Conservation (phyloP, 2,888 invertebrate genomes). For the Argynnis bischoffii region DNA sequence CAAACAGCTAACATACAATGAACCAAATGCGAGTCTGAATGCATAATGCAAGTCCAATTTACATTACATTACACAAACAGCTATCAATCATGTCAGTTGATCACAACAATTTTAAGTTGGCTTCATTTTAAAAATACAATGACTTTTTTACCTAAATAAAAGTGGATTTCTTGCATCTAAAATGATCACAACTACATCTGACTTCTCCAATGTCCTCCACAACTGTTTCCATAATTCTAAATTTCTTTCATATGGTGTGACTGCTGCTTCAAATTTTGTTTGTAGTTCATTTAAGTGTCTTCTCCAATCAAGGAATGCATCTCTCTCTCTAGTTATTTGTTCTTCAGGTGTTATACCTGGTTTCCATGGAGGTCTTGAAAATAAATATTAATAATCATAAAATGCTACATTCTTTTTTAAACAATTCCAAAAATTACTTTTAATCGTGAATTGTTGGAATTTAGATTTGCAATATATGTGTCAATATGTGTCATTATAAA, state of each 20-base stretch:
- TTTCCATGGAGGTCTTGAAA: constrained; percentile 86
- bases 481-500: too few species aligned
- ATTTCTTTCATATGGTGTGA: constrained; percentile 99
- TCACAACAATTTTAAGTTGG: neutral
- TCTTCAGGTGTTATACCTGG: constrained; percentile 89
- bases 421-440: too few species aligned
- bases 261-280: constrained; percentile 88
- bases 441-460: too few species aligned
- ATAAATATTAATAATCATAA: neutral
- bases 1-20: too few species aligned
- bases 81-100: too few species aligned
- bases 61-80: too few species aligned
- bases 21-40: too few species aligned
- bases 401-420: neutral
- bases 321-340: constrained; percentile 89
- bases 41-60: too few species aligned
- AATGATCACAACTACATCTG: constrained; percentile 96
- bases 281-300: constrained; percentile 89
- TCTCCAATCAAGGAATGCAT: constrained; percentile 95
- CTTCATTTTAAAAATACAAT: neutral
- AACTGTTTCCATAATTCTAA: constrained; percentile 99
- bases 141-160: constrained; percentile 83
- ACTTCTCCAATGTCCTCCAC: constrained; percentile 98
- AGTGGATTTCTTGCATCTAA: constrained; percentile 98
- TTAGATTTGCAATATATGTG: too few species aligned